phyloP scores from a whole-genome alignment of 2,113 vertebrate species.

The Pelvicachromis taeniatus region DNA sequence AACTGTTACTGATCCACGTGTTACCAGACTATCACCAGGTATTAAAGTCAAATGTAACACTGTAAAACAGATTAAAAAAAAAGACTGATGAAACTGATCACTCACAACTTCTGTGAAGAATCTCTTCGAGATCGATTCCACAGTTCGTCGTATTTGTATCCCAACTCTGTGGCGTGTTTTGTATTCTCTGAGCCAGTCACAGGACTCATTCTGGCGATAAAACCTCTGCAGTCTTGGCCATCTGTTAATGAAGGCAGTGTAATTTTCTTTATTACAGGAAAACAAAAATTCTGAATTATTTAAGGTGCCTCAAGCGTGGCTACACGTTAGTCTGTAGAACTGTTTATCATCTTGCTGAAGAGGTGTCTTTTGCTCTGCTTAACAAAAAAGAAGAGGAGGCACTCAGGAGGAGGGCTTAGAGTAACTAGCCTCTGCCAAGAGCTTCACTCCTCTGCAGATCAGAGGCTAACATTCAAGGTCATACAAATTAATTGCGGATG shows the following conservation, averaged over 20 bases:
- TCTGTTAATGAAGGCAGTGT: constrained; percentile 61
- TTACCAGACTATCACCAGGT: not conserved
- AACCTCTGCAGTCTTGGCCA: constrained; percentile 93
- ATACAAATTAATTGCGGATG: not conserved
- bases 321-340: not conserved
- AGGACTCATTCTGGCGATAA: constrained; percentile 84
- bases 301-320: not conserved
- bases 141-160: constrained; percentile 84
- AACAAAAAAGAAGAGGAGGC: not conserved
- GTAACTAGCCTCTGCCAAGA: not conserved
- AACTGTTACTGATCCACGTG: not conserved
- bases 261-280: not conserved
- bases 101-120: constrained; percentile 97
- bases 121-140: constrained; percentile 90
- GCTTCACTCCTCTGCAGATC: not conserved
- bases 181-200: constrained; percentile 92
- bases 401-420: not conserved
- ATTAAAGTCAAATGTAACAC: not conserved
- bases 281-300: not conserved
- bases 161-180: constrained; percentile 87
- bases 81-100: not conserved
- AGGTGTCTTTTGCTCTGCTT: not conserved
- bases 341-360: not conserved
- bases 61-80: not conserved
- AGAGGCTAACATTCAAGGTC: constrained; percentile 38